Evolutionary conservation across 2,888 invertebrate species (phyloP).

Genomic region (Drosophila longiperda): DNA sequence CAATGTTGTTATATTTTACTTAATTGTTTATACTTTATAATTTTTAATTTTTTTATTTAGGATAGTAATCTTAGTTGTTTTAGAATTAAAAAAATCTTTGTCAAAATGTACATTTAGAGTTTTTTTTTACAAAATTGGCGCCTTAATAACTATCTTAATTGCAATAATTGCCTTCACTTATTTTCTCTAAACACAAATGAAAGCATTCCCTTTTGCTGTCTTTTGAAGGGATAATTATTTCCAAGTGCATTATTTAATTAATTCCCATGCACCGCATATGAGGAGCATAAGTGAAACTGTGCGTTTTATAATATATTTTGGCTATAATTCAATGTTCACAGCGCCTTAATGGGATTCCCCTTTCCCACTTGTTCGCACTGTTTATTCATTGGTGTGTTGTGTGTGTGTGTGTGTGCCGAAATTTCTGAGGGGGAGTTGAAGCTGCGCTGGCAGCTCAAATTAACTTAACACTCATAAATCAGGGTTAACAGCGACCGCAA

Average conservation of each 20-base stretch:
- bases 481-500: slow-evolving; percentile 75
- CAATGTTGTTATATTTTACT: background rate
- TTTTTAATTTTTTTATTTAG: background rate
- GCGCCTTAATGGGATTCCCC: slow-evolving; percentile 8
- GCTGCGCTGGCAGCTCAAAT: slow-evolving; percentile 62
- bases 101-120: background rate
- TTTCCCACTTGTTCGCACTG: slow-evolving; percentile 25
- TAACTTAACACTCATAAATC: slow-evolving; percentile 79
- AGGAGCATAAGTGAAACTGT: slow-evolving; percentile 54
- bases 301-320: slow-evolving; percentile 56
- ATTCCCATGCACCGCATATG: slow-evolving; percentile 41
- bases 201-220: background rate
- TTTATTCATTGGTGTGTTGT: slow-evolving; percentile 19
- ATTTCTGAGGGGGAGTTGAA: slow-evolving; percentile 28
- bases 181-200: background rate
- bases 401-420: slow-evolving; percentile 21
- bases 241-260: slow-evolving; percentile 44
- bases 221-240: background rate
- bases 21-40: background rate
- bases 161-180: background rate
- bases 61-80: background rate
- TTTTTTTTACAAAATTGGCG: background rate
- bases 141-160: background rate
- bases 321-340: slow-evolving; percentile 62
- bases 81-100: background rate